Base-by-base conservation (phyloP, 2,113 vertebrate species). In the Nothocercus julius region DNA sequence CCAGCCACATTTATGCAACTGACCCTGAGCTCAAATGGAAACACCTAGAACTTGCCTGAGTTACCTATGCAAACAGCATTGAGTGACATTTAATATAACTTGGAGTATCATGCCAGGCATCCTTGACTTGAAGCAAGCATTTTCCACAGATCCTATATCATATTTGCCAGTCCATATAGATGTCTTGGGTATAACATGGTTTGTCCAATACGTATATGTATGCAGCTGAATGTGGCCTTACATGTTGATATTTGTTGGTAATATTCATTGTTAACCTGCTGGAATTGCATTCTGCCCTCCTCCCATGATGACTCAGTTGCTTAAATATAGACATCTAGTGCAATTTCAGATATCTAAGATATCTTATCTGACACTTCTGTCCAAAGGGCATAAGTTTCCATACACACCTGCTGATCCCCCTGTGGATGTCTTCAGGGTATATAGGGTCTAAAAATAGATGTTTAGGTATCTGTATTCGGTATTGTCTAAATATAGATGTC, bases 211-310 rank as follows among this genome's bases (percentile, higher is more conserved):
- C 13, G 6, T 49, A 49, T 68, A 68, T 27, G 24, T 3, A 28
- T 21, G 5, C 4, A 68, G 13, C 7, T 74, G 8, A 25, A 68
- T 15, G 4, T 36, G 51, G 36, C 17, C 54, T 67, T 51, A 58
- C 44, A 32, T 58, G 62, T 82, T 68, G 1, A 9, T 64, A 28
- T 18, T 5, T 73, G 34, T 53, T 82, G 34, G 59, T 68, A 86
- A 68, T 53, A 38, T 9, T 67, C 7, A 8, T 32, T 67, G 14
- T 45, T 45, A 51, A 68, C 5, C 32, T 51, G 3, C 18, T 66
- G n/a, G 38, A 54, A 53, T 16, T 61, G 5, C 15, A n/a, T 6
- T 7, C 2, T 54, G 6, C 15, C 25, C 3, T 7, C 2, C 2
- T 8, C 1, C 2, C 10, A 45, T 32, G 5, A 82, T 51, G 54